Base-by-base conservation (phyloP, 2,113 vertebrate species). In the Lucifuga dentata region DNA sequence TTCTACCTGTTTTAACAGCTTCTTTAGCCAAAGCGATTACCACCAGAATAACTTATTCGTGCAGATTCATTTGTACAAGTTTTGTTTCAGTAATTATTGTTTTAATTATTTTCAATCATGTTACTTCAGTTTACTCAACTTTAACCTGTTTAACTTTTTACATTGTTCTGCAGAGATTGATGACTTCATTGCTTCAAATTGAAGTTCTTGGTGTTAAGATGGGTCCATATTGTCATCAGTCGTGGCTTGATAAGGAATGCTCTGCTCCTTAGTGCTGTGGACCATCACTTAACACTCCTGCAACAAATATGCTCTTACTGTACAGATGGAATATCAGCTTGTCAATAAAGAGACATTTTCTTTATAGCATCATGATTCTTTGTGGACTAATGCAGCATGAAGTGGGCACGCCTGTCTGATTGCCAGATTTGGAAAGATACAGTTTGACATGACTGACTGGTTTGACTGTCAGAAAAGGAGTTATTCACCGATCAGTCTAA, bases 301-400 rank as follows among this genome's bases (percentile, higher is more conserved):
- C 10, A 68, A 35, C 33, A 24, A 3, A 19, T 61, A 26, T 70
- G 45, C 55, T 60, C 41, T 76, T 68, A 41, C 1, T 75, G 38
- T 29, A 33, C 64, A 11, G 49, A 55, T 44, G 3, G 1, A 61
- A 46, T 43, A 56, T 63, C 33, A 41, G 51, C 19, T 77, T 73
- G 32, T 79, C 65, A 86, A 84, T 89, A 90, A 90, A 89, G 44
- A 26, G n/a, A 73, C 40, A 40, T 39, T 66, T 58, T 60, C 20
- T 76, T 72, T 73, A 17, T 78, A 63, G 74, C 39, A 36, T 39
- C 9, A 3, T 68, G 23, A n/a, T n/a, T n/a, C n/a, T n/a, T n/a
- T n/a, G n/a, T n/a, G n/a, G n/a, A n/a, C n/a, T n/a, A n/a, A n/a
- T n/a, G n/a, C n/a, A n/a, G n/a, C n/a, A n/a, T n/a, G n/a, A n/a